Percentiles rank a stretch among this genome's conserved stretches.
phyloP scores from a whole-genome alignment of 2,797 vertebrate genomes.

The Pipistrellus pipistrellus region DNA sequence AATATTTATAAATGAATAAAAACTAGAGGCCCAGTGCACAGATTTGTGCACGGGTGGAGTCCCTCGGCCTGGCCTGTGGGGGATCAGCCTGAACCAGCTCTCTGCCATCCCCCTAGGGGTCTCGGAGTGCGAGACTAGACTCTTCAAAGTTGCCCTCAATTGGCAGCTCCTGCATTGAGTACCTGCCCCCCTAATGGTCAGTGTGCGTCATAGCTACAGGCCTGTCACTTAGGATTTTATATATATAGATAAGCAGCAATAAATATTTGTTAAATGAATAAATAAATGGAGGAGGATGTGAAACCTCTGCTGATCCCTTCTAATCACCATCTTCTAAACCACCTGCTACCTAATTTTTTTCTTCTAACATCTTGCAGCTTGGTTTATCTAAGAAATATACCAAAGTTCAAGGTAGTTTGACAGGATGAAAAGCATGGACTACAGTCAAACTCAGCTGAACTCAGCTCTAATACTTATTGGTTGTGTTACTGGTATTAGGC shows the following conservation, averaged over 20 bases:
- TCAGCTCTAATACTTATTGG: not conserved
- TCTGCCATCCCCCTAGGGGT: no score
- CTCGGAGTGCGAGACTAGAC: no score
- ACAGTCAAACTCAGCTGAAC: not conserved
- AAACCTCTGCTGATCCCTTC: not conserved
- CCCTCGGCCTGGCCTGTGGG: no score
- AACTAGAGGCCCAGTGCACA: no score
- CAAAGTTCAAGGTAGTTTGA: slow-evolving; percentile 29
- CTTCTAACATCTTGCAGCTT: slow-evolving; percentile 44
- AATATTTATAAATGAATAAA: no score
- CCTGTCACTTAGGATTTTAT: no score
- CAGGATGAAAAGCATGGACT: slow-evolving; percentile 4
- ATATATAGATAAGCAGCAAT: not conserved
- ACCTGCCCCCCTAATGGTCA: no score
- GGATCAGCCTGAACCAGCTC: no score
- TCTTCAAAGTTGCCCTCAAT: no score
- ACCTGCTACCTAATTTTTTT: slow-evolving; percentile 48
- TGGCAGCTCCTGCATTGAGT: no score
- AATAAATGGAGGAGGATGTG: slow-evolving; percentile 12
- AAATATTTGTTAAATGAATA: slow-evolving; percentile 58
- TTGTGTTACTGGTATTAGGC: not conserved
- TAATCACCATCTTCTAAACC: slow-evolving; percentile 21
- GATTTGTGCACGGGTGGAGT: no score
- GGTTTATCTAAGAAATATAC: slow-evolving; percentile 35
- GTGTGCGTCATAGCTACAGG: no score